Base-by-base conservation (phyloP, 1,140 invertebrate species). In the Atopsyche davidsoni region DNA sequence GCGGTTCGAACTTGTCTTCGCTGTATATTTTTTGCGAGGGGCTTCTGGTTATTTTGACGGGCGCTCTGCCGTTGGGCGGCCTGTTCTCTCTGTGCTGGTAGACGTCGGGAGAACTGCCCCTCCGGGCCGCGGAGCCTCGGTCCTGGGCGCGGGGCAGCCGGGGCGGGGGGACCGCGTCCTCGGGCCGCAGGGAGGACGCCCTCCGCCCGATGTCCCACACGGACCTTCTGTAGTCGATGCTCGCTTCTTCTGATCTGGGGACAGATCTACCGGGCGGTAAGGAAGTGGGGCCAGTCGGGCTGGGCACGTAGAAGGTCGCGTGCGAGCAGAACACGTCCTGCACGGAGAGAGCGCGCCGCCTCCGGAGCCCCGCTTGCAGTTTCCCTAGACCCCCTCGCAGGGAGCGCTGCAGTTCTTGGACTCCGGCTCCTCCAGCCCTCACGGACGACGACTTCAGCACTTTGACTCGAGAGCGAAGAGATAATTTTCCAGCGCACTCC, bases 291-390 rank as follows among this genome's bases (percentile, higher is more conserved):
- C 56, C 56, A 7, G 65, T 61, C 1, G 79, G 80, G 64, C 75
- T 81, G 22, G 82, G 82, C 13, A 85, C 82, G 59, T 85, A 85
- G 60, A 85, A 85, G 23, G 77, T 83, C 0, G 80, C 69, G 21
- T 73, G 70, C 47, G 70, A 69, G 40, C 73, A 66, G 24, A 82
- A 76, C 9, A 82, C 78, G 50, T 85, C 82, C 44, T 81, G 78
- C 3, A 82, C 81, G 34, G 79, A 82, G 11, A 83, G 57, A 0
- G 81, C 79, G 57, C 83, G 72, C 45, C 80, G 67, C 44, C 80
- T 66, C 40, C 80, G 64, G 38, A 84, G 66, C 1, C 81, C 81
- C 3, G 79, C 80, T 41, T 83, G 82, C 46, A 85, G 73, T 53
- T 82, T 79, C 28, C 77, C 82, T 40, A 86, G 69, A 19, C 75